A percentile compares a stretch with the other conserved stretches of the same genome.
phyloP scores from a whole-genome alignment of 1,140 invertebrate genomes.

The Tetramorium parvispinum region DNA sequence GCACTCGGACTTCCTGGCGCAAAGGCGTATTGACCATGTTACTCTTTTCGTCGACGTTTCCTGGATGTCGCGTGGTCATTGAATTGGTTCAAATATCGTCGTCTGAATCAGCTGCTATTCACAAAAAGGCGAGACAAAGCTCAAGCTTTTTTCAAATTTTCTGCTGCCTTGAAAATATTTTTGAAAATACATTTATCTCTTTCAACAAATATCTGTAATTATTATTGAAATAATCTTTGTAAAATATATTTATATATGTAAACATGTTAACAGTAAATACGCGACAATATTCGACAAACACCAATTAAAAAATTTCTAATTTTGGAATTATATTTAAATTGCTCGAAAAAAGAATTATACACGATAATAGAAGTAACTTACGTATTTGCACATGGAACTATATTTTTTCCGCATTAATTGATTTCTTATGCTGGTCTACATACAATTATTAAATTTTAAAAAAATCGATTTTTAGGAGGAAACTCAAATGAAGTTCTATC shows the following conservation, averaged over 20 bases:
- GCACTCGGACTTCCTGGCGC: constrained; percentile 35
- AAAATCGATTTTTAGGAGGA: not conserved
- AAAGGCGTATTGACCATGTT: constrained; percentile 23
- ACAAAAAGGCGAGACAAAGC: not conserved
- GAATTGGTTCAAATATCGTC: constrained; percentile 16
- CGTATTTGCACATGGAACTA: not conserved
- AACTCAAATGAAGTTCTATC: not conserved
- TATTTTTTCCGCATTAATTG: too few relatives aligned
- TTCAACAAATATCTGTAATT: not conserved
- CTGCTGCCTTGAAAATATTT: not conserved
- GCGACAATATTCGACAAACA: not conserved
- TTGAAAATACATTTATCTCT: not conserved
- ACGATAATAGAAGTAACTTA: not conserved
- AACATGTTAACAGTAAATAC: not conserved
- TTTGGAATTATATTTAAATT: too few relatives aligned
- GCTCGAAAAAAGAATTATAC: not conserved
- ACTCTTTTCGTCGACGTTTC: constrained; percentile 38
- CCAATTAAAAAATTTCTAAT: not conserved
- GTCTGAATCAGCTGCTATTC: constrained; percentile 4
- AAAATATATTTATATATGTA: not conserved
- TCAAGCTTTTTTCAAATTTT: not conserved
- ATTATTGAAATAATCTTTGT: not conserved
- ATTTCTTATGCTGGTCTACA: not conserved
- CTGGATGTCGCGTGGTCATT: constrained; percentile 22
- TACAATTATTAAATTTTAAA: not conserved